A percentile compares a stretch with the other conserved stretches of the same genome.
These are phyloP conservation scores for Myanophis thanlyinensis DNA, from an alignment of 2,113 vertebrate species.

Conservation along the genomic window DNA sequence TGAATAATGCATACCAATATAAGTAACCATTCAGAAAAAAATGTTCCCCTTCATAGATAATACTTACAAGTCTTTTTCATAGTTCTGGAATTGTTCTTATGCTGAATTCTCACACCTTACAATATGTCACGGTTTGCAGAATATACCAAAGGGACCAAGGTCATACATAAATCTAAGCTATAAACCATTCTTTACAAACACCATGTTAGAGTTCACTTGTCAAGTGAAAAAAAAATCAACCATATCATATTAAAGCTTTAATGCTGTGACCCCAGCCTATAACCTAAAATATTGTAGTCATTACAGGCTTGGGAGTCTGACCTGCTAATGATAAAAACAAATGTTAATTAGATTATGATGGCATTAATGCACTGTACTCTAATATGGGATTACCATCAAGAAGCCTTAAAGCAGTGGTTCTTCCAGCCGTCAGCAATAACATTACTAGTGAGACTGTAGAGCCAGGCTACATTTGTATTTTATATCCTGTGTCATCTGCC, in stretches of 20 bases:
- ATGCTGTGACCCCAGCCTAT: background rate
- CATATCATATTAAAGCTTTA: background rate
- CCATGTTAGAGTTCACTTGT: background rate
- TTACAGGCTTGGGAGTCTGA: background rate
- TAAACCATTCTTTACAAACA: background rate
- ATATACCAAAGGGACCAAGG: background rate
- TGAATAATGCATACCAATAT: background rate
- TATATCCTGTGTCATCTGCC: background rate
- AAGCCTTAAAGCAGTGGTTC: background rate
- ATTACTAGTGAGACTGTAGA: background rate
- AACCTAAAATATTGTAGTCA: background rate
- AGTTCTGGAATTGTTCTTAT: background rate
- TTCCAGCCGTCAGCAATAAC: background rate
- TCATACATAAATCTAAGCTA: background rate
- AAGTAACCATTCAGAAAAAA: background rate
- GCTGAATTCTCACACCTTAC: background rate
- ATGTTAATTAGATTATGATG: background rate
- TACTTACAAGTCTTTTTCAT: background rate
- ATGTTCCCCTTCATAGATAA: background rate
- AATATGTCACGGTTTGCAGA: background rate
- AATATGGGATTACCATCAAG: background rate
- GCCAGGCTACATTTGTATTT: background rate
- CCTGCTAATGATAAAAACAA: background rate
- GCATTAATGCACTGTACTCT: background rate
- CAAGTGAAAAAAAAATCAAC: background rate